Evolutionary conservation across 2,888 invertebrate genomes (phyloP).

Genomic region (Lampropteryx suffumata): DNA sequence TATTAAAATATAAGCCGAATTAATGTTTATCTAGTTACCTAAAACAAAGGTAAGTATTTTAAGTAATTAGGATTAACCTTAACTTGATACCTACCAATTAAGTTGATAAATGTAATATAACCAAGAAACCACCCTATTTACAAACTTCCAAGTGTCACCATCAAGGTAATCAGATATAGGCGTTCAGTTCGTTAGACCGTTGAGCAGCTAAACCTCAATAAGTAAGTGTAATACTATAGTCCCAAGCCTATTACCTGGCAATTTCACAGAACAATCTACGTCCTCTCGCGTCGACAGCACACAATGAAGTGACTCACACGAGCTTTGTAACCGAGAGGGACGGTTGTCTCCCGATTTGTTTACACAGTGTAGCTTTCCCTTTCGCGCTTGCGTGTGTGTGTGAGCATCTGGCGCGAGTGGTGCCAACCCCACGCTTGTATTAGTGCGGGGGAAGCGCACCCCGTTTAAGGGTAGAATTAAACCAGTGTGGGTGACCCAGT

Average conservation of each 20-base stretch:
- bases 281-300: constrained; percentile 73
- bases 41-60: too few species aligned
- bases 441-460: constrained; percentile 71
- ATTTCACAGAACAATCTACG: constrained; percentile 82
- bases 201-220: constrained; percentile 74
- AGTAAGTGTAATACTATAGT: constrained; percentile 80
- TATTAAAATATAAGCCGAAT: too few species aligned
- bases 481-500: constrained; percentile 78
- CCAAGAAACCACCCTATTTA: constrained; percentile 12
- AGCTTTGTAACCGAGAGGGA: constrained; percentile 72
- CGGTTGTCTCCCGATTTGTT: constrained; percentile 76
- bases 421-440: constrained; percentile 58
- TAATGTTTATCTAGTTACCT: too few species aligned
- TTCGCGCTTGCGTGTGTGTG: constrained; percentile 70
- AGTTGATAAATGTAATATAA: neutral
- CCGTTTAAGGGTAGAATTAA: constrained; percentile 67
- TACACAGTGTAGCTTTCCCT: constrained; percentile 82
- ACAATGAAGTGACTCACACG: constrained; percentile 73
- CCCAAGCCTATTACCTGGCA: constrained; percentile 82
- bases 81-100: too few species aligned
- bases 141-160: constrained; percentile 43
- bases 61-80: too few species aligned
- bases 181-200: constrained; percentile 76
- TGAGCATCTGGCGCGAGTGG: constrained; percentile 73
- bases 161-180: constrained; percentile 58